A percentile compares a stretch with the other conserved stretches of the same genome.
Evolutionary conservation across 64 coral and sea anemone species (phyloP).

Genomic region (Montipora foliosa): DNA sequence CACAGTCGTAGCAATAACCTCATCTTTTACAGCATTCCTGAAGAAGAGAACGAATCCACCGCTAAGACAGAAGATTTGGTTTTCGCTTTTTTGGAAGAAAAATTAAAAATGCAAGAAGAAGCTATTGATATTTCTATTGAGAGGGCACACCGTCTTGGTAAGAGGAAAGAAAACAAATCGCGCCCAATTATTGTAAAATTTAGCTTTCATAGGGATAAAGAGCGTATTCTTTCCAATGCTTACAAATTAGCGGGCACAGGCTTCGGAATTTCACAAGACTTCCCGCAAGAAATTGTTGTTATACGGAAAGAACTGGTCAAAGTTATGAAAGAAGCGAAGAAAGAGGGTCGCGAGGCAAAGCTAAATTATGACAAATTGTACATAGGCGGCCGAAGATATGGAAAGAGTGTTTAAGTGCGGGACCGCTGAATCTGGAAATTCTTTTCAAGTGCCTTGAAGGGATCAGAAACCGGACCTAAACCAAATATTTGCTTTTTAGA

Average conservation of each 20-base stretch:
- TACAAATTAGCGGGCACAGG: too few species aligned
- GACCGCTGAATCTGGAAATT: too few species aligned
- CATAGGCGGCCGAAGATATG: too few species aligned
- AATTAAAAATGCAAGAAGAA: conserved; percentile 6
- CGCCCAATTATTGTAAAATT: not conserved
- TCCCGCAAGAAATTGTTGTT: not conserved
- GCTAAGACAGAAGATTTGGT: too few species aligned
- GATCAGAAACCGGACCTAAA: too few species aligned
- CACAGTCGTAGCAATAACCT: not conserved
- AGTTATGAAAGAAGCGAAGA: conserved; percentile 17
- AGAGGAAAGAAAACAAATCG: not conserved
- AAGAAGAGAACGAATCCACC: not conserved
- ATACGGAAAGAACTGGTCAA: not conserved
- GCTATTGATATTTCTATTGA: not conserved
- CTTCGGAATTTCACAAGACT: not conserved
- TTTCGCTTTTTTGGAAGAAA: not conserved
- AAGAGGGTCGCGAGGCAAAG: not conserved
- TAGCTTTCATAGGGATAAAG: not conserved
- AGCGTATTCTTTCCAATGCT: too few species aligned
- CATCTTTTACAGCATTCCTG: not conserved
- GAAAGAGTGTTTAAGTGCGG: too few species aligned
- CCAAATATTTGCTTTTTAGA: too few species aligned
- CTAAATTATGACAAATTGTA: too few species aligned
- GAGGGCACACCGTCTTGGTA: not conserved
- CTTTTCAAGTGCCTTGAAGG: too few species aligned